phyloP scores from a whole-genome alignment of 2,113 vertebrate genomes.

The Pseudorectes ferrugineus region DNA sequence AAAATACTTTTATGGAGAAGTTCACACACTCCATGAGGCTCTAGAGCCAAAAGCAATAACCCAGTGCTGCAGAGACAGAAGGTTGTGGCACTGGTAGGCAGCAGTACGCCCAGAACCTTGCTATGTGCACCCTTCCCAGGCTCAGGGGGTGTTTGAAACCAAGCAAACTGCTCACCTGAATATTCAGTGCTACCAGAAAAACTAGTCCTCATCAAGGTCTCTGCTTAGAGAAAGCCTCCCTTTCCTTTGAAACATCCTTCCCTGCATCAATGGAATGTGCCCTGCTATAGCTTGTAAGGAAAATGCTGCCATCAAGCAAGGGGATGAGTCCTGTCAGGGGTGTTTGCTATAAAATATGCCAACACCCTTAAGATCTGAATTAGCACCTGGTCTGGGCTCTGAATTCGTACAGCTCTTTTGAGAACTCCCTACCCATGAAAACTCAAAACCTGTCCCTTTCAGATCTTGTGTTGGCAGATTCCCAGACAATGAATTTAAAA shows the following conservation, averaged over 20 bases:
- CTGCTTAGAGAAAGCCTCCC: neutral
- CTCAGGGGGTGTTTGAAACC: neutral
- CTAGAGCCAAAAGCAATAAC: neutral
- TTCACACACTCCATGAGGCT: neutral
- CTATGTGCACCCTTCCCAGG: neutral
- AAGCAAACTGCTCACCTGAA: neutral
- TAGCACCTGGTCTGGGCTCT: neutral
- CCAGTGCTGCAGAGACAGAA: neutral
- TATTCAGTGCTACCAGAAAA: neutral
- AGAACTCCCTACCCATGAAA: neutral
- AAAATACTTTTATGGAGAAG: neutral
- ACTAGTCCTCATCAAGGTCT: neutral
- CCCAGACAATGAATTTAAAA: neutral
- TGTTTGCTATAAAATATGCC: neutral
- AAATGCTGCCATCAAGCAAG: neutral
- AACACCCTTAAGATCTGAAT: neutral
- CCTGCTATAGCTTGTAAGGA: neutral
- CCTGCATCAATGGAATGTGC: fast-evolving
- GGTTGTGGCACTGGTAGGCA: neutral
- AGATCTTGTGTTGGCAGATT: neutral
- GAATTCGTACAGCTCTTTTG: neutral
- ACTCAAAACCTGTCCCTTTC: neutral
- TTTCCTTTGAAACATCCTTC: neutral
- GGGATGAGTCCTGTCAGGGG: neutral
- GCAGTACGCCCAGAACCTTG: fast-evolving